phyloP scores from a whole-genome alignment of 2,797 vertebrate species.

The Halcyon badia region DNA sequence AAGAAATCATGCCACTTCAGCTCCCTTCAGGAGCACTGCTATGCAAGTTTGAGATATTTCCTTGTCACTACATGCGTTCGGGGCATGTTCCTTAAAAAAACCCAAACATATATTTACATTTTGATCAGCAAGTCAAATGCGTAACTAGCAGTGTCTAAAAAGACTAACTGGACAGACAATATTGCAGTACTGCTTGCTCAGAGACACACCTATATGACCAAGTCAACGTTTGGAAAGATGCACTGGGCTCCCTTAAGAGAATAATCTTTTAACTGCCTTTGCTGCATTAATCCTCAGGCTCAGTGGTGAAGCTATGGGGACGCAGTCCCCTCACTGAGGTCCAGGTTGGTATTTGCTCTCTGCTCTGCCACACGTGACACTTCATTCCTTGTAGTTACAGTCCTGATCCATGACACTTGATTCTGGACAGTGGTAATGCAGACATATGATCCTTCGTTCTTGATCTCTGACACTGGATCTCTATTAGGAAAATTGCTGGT shows the following conservation, averaged over 20 bases:
- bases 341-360: background rate
- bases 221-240: background rate
- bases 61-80: background rate
- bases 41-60: background rate
- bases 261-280: background rate
- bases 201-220: background rate
- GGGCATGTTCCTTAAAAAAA: background rate
- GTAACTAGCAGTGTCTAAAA: background rate
- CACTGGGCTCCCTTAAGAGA: background rate
- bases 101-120: background rate
- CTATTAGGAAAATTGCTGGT: constrained; percentile 57
- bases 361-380: background rate
- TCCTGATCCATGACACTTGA: constrained; percentile 41
- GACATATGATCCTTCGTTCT: constrained; percentile 32
- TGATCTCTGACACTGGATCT: constrained; percentile 43
- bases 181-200: background rate
- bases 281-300: rapidly evolving
- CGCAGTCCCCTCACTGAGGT: background rate
- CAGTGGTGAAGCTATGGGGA: background rate
- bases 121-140: background rate
- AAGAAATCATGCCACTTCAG: background rate
- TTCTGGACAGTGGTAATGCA: background rate
- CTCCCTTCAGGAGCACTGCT: background rate
- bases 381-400: background rate
- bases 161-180: background rate